These are phyloP conservation scores for Sebastes matsubarae DNA, from an alignment of 2,797 vertebrate genomes.

Conservation along the genomic window DNA sequence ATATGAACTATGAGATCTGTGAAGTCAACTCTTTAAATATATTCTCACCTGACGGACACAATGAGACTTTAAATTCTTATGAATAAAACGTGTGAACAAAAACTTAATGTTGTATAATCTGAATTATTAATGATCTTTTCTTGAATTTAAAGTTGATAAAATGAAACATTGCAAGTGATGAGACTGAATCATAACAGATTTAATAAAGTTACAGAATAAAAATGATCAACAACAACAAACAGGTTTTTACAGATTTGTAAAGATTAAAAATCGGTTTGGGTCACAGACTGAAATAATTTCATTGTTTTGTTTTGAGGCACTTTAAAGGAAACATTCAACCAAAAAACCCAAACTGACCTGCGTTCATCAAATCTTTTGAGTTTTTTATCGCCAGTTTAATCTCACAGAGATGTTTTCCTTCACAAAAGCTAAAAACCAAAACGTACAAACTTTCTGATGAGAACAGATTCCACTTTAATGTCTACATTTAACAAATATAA, in stretches of 20 bases:
- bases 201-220: not conserved
- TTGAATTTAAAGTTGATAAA: not conserved
- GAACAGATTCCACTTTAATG: not conserved
- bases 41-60: not conserved
- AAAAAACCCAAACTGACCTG: not conserved
- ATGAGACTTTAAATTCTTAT: not conserved
- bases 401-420: not conserved
- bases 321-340: not conserved
- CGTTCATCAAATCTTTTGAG: not conserved
- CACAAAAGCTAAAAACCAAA: not conserved
- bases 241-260: not conserved
- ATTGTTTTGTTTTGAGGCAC: not conserved
- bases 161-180: not conserved
- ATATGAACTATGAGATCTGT: not conserved
- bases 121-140: not conserved
- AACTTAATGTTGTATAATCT: not conserved
- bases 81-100: not conserved
- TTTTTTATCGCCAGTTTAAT: not conserved
- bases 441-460: not conserved
- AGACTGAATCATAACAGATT: not conserved
- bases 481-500: not conserved
- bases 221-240: not conserved
- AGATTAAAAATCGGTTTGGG: not conserved
- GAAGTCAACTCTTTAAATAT: not conserved
- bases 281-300: not conserved